phyloP scores from a whole-genome alignment of 2,797 vertebrate genomes.

The Clarias laeviceps region DNA sequence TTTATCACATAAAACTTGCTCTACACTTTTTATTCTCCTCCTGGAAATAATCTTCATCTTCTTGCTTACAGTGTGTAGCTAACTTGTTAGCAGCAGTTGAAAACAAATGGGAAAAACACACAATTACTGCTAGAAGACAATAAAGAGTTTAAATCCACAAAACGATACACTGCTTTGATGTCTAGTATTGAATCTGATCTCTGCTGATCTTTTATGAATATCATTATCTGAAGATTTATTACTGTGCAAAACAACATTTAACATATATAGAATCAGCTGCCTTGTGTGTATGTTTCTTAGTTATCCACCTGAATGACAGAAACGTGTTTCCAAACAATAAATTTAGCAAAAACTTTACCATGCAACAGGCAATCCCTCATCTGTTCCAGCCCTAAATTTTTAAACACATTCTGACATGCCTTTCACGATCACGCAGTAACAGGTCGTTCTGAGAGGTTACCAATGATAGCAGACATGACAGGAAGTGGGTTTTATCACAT shows the following conservation, averaged over 20 bases:
- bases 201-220: not conserved
- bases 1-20: not conserved
- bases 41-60: not conserved
- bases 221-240: not conserved
- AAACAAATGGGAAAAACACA: not conserved
- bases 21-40: not conserved
- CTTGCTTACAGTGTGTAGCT: too few relatives aligned
- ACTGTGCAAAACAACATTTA: not conserved
- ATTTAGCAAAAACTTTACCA: not conserved
- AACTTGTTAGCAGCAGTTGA: not conserved
- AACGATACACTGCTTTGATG: not conserved
- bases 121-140: not conserved
- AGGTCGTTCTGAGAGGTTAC: conserved; percentile 42
- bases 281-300: not conserved
- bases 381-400: not conserved
- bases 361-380: conserved; percentile 6
- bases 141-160: not conserved
- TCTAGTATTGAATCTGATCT: not conserved
- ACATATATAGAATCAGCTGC: not conserved
- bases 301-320: not conserved
- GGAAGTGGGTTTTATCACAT: conserved; percentile 60
- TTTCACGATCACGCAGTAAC: conserved; percentile 28
- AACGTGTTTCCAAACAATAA: not conserved
- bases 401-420: conserved; percentile 10
- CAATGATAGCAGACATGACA: conserved; percentile 47